Evolutionary conservation across 1,140 invertebrate species (phyloP).

Genomic region (Nebria ingens): DNA sequence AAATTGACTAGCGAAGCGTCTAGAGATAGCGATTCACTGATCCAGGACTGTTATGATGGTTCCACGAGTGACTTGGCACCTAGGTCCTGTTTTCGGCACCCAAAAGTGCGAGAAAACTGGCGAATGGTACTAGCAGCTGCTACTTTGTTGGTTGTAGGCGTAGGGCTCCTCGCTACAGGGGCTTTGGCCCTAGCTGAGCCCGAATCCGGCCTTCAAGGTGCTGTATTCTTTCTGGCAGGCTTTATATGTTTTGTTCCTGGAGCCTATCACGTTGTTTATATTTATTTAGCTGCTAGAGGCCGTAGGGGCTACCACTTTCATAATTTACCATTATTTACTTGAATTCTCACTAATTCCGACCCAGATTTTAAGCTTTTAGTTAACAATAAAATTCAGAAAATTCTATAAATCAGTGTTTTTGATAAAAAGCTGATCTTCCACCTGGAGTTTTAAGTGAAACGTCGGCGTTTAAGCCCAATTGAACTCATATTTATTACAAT

Average conservation of each 20-base stretch:
- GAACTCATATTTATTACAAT: too few relatives aligned
- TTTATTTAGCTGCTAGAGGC: constrained; percentile 71
- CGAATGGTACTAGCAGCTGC: constrained; percentile 70
- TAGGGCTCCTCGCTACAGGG: constrained; percentile 64
- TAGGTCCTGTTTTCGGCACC: constrained; percentile 66
- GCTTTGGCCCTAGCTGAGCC: constrained; percentile 57
- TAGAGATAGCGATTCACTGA: constrained; percentile 67
- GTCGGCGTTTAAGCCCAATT: too few relatives aligned
- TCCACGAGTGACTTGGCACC: constrained; percentile 44
- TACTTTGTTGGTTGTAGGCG: constrained; percentile 60
- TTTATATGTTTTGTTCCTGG: constrained; percentile 73
- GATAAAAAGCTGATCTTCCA: too few relatives aligned
- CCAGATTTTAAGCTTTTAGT: too few relatives aligned
- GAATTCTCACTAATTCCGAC: too few relatives aligned
- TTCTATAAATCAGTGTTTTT: too few relatives aligned
- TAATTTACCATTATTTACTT: constrained; percentile 71
- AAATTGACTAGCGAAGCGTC: constrained; percentile 58
- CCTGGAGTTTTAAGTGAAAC: too few relatives aligned
- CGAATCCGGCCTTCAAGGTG: constrained; percentile 59
- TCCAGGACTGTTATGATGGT: constrained; percentile 57
- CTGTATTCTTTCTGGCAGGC: constrained; percentile 70
- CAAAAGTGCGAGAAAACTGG: constrained; percentile 76
- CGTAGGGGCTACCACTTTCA: constrained; percentile 72
- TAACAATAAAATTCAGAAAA: too few relatives aligned
- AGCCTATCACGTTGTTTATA: constrained; percentile 73